phyloP scores from a whole-genome alignment of 2,888 invertebrate genomes.

The Sturmia bella region DNA sequence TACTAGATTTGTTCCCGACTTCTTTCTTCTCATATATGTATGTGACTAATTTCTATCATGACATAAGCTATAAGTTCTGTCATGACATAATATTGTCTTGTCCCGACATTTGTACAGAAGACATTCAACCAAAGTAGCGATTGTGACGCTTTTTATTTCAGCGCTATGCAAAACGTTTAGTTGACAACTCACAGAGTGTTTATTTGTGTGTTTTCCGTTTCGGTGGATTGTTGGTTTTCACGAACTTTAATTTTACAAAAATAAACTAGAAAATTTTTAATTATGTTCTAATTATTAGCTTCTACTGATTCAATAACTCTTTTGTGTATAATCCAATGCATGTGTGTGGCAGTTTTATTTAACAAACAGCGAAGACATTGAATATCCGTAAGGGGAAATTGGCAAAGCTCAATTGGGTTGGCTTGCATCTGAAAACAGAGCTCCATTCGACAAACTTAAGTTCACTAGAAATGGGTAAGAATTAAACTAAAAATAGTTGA shows the following conservation, averaged over 20 bases:
- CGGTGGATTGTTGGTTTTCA: conserved; percentile 29
- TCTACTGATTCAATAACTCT: neutral
- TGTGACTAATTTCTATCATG: no score
- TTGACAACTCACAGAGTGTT: conserved; percentile 27
- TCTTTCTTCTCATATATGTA: no score
- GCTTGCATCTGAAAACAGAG: conserved; percentile 22
- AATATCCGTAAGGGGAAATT: conserved; percentile 2
- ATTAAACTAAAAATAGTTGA: neutral
- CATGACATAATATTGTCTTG: no score
- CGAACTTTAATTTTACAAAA: conserved; percentile 42
- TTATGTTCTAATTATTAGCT: conserved; percentile 30
- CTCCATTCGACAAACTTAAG: neutral
- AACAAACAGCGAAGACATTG: conserved; percentile 8
- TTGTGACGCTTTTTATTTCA: conserved; percentile 11
- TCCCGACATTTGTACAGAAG: no score
- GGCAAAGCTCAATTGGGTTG: conserved; percentile 1
- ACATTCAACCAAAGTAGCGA: no score
- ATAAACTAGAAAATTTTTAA: conserved; percentile 31
- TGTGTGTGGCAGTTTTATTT: conserved; percentile 16
- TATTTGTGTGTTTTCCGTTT: conserved; percentile 61
- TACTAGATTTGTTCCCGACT: no score
- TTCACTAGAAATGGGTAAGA: conserved; percentile 45
- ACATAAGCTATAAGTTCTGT: no score
- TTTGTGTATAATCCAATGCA: conserved; percentile 9
- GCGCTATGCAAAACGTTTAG: conserved; percentile 4